Percentiles rank a stretch among this genome's conserved stretches.
phyloP scores from a whole-genome alignment of 2,888 invertebrate species.

The Lithophane socia region DNA sequence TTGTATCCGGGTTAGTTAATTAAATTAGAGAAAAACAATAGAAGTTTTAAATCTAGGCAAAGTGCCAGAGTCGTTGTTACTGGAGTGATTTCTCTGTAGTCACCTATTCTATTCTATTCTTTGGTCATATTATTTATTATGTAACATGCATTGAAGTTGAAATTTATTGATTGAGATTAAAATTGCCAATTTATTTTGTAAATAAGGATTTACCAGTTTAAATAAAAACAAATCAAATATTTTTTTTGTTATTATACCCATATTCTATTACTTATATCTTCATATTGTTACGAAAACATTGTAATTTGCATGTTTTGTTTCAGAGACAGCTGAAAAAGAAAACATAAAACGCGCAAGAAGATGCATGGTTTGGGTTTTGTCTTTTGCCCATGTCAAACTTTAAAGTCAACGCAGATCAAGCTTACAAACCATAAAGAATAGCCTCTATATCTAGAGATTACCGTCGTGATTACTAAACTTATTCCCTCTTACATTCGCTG shows the following conservation, averaged over 20 bases:
- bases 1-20: conserved; percentile 29
- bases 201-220: too few relatives aligned
- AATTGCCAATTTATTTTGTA: too few relatives aligned
- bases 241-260: too few relatives aligned
- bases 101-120: too few relatives aligned
- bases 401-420: background rate
- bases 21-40: conserved; percentile 26
- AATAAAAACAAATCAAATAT: too few relatives aligned
- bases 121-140: too few relatives aligned
- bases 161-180: too few relatives aligned
- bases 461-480: background rate
- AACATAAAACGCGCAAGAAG: background rate
- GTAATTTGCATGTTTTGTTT: background rate
- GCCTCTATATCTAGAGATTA: background rate
- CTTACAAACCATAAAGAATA: background rate
- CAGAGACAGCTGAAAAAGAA: background rate
- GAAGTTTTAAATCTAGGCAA: conserved; percentile 16
- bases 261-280: too few relatives aligned
- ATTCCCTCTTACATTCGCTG: conserved; percentile 13
- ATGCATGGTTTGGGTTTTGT: background rate
- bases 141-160: too few relatives aligned
- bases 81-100: conserved; percentile 3
- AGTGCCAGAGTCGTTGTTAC: conserved; percentile 11
- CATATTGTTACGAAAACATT: background rate
- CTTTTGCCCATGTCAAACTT: too few relatives aligned